Conservation (phyloP, 2,113 vertebrate species). For the Cheirogaleus medius region DNA sequence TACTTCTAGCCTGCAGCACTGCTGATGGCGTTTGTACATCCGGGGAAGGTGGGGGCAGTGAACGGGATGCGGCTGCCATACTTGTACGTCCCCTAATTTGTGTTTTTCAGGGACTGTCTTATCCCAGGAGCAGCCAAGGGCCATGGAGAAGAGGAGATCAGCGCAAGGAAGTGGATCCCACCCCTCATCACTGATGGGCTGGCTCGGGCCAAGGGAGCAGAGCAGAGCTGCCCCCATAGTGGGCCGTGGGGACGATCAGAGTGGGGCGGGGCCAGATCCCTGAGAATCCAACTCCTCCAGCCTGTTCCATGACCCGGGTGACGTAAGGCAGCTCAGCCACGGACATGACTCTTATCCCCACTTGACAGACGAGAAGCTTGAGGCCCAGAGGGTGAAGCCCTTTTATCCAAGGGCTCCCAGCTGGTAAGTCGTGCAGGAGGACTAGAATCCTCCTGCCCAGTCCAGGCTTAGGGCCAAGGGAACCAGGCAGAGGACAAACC, state of each 20-base stretch:
- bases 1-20: not conserved
- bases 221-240: rapidly evolving
- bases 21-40: not conserved
- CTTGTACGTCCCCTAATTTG: not conserved
- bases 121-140: not conserved
- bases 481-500: not conserved
- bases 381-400: not conserved
- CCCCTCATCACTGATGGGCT: not conserved
- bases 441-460: not conserved
- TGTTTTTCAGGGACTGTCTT: not conserved
- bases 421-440: not conserved
- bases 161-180: not conserved
- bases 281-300: not conserved
- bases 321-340: not conserved
- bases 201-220: not conserved
- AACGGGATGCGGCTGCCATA: not conserved
- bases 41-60: not conserved
- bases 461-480: not conserved
- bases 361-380: not conserved
- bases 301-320: not conserved
- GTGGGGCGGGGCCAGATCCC: not conserved
- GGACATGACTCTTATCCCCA: not conserved
- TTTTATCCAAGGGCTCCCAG: not conserved
- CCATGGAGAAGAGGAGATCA: not conserved
- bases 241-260: not conserved